Conservation (phyloP, 2,888 invertebrate genomes). For the Diachrysia chrysitis region DNA sequence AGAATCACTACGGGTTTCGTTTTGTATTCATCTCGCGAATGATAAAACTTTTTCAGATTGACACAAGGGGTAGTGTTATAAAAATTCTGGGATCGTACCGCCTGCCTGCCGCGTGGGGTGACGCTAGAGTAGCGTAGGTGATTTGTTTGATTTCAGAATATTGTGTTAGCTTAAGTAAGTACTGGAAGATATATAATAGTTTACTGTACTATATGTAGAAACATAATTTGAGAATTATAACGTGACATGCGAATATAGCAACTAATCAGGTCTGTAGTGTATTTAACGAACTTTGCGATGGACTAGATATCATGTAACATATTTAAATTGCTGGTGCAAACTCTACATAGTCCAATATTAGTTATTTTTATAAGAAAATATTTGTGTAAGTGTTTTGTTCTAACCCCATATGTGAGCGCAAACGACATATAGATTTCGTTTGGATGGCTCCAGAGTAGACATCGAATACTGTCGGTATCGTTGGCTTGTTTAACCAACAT, state of each 20-base stretch:
- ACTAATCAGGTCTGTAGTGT: no score
- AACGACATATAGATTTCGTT: no score
- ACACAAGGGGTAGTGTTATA: conserved; percentile 48
- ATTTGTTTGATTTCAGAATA: conserved; percentile 33
- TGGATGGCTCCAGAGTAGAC: no score
- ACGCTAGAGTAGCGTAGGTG: conserved; percentile 24
- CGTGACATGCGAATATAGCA: no score
- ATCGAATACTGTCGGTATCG: neutral
- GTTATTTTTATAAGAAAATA: no score
- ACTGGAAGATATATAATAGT: neutral
- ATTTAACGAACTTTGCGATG: no score
- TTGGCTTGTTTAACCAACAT: neutral
- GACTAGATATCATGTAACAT: no score
- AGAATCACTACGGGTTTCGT: conserved; percentile 42
- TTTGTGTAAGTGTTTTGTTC: neutral
- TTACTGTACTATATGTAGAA: no score
- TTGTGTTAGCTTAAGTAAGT: conserved; percentile 11
- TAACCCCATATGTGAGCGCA: no score
- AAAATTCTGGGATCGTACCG: conserved; percentile 39
- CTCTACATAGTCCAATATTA: no score
- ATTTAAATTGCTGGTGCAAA: no score
- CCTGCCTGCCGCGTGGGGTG: neutral
- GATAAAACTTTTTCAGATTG: conserved; percentile 50
- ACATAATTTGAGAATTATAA: neutral
- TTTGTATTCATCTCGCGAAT: conserved; percentile 43